Base-by-base conservation (phyloP, 1,140 invertebrate species). In the Melanaphis sacchari region DNA sequence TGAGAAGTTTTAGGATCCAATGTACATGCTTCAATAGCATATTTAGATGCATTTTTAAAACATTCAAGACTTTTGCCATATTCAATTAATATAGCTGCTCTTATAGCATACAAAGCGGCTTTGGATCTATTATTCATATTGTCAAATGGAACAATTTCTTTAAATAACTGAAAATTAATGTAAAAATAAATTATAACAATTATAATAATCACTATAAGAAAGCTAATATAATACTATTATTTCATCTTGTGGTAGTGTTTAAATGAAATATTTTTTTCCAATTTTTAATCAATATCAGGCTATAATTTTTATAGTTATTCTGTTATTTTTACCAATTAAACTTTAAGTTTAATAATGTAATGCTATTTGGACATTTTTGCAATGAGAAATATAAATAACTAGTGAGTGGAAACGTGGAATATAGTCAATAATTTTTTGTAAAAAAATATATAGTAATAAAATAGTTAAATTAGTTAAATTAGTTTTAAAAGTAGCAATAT, bases 81-180 rank as follows among this genome's bases (percentile, higher is more conserved):
- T 54, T 93, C 91, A 84, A 93, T 22, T 49, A 93, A 84, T 93
- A 93, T 66, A 38, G 40, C 24, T 43, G 91, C 91, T 52, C 40
- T 82, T 40, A 85, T 52, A 1, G 46, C 49, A 93, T 85, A 38
- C 21, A 93, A 36, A 59, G 49, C 81, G 21, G 91, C 91, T 93
- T 93, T 84, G 31, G 81, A 93, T 93, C 40, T 93, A 85, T 84
- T 40, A n/a, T 85, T 49, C 66, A 93, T 93, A 36, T 40, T 40
- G 3, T 85, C 46, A 93, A 93, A 93, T 54, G 81, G 46, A 85
- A 93, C 81, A n/a, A 93, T 93, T 31, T 93, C 91, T 52, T 84
- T 31, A 49, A 93, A 26, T 40, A 93, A 82, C 91, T 93, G 8
- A 81, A 81, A 91, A 91, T n/a, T 46, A 66, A 66, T 66, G 4